Percentiles rank a stretch among this genome's conserved stretches.
Conservation (phyloP, 2,797 vertebrate genomes). For the Xenops minutus region DNA sequence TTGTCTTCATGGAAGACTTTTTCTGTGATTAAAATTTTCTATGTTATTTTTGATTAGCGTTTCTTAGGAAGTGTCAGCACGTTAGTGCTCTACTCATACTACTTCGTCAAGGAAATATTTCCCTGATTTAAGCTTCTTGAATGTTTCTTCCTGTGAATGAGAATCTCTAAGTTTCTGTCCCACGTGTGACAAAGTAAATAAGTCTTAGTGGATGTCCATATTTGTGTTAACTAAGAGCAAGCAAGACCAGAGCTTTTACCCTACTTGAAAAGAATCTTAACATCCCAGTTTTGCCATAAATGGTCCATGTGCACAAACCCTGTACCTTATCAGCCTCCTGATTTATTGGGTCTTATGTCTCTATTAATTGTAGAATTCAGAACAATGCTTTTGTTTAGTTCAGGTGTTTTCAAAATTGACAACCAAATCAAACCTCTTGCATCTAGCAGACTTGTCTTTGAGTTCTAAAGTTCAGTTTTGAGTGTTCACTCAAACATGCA, state of each 20-base stretch:
- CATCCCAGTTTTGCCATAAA: background rate
- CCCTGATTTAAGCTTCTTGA: background rate
- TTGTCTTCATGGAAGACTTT: background rate
- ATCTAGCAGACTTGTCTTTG: background rate
- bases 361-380: background rate
- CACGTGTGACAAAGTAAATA: background rate
- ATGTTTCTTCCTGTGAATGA: background rate
- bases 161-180: background rate
- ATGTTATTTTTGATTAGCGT: background rate
- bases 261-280: background rate
- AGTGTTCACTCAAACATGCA: background rate
- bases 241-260: background rate
- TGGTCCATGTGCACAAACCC: background rate
- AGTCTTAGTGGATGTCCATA: background rate
- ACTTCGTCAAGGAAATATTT: background rate
- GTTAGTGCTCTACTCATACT: background rate
- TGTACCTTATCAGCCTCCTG: background rate
- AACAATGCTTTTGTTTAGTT: background rate
- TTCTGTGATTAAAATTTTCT: background rate
- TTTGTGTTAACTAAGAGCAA: background rate
- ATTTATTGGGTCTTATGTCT: background rate
- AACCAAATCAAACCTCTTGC: background rate
- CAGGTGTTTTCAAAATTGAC: background rate
- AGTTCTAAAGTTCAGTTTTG: background rate
- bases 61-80: background rate